Evolutionary conservation across 2,113 vertebrate genomes (phyloP).

Genomic region (Vulpes ferrilata): DNA sequence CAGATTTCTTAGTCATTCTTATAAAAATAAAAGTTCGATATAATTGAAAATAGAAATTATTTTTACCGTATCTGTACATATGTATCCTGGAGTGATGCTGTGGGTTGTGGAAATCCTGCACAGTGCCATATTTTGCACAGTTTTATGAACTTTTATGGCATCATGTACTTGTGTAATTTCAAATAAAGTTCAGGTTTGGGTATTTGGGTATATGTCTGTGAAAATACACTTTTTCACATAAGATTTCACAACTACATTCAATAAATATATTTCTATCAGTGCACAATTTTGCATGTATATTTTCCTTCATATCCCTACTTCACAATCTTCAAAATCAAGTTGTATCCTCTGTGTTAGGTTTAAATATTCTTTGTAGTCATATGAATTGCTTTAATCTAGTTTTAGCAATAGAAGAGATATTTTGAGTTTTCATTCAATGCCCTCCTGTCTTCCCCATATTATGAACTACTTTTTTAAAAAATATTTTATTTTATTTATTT

Average conservation of each 20-base stretch:
- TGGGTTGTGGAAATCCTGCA: neutral
- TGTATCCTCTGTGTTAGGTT: neutral
- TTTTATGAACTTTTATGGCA: neutral
- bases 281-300: neutral
- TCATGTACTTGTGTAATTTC: neutral
- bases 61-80: neutral
- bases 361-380: neutral
- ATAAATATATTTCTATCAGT: neutral
- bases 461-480: neutral
- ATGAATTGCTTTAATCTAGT: slow-evolving; percentile 24
- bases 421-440: neutral
- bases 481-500: too few relatives aligned
- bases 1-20: slow-evolving; percentile 29
- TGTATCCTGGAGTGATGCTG: neutral
- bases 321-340: neutral
- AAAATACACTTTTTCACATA: neutral
- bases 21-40: neutral
- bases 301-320: neutral
- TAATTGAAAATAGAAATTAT: neutral
- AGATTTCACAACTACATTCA: neutral
- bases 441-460: neutral
- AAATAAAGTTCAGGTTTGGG: neutral
- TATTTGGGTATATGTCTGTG: neutral
- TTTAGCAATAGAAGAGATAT: neutral
- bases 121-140: neutral